These are phyloP conservation scores for Eumaeus atala DNA, from an alignment of 1,140 invertebrate species.

Conservation along the genomic window DNA sequence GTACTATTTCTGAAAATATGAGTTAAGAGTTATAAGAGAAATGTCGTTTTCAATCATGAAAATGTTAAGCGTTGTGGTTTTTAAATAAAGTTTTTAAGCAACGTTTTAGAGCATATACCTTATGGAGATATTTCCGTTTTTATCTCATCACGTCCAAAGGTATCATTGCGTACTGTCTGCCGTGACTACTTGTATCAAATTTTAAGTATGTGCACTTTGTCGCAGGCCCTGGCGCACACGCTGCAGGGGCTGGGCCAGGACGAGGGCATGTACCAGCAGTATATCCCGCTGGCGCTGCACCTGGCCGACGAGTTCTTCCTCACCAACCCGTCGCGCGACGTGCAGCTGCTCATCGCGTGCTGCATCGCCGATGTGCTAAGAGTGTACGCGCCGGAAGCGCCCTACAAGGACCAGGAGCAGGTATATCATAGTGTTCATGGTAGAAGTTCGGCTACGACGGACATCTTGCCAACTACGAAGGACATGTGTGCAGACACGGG, in stretches of 20 bases:
- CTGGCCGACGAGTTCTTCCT: conserved; percentile 95
- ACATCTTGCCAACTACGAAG: no score
- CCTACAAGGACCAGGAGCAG: conserved; percentile 89
- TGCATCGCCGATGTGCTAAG: conserved; percentile 97
- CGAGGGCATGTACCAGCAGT: conserved; percentile 95
- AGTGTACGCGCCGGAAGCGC: conserved; percentile 98
- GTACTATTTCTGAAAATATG: no score
- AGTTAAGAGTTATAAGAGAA: no score
- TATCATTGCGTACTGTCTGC: no score
- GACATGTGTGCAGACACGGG: no score
- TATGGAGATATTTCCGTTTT: no score
- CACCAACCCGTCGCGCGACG: conserved; percentile 92
- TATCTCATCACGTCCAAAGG: neutral
- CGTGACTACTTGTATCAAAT: no score
- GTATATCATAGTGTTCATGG: conserved; percentile 19
- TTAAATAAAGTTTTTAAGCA: no score
- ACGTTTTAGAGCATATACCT: no score
- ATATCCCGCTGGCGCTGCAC: conserved; percentile 94
- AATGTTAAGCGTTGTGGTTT: no score
- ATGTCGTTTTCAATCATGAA: no score
- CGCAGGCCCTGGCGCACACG: conserved; percentile 90
- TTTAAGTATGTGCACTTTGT: neutral
- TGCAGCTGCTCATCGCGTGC: conserved; percentile 95
- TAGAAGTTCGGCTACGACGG: no score
- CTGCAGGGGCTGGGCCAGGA: conserved; percentile 97